phyloP scores from a whole-genome alignment of 1,140 invertebrate species.

The Ceratosolen solmsi region DNA sequence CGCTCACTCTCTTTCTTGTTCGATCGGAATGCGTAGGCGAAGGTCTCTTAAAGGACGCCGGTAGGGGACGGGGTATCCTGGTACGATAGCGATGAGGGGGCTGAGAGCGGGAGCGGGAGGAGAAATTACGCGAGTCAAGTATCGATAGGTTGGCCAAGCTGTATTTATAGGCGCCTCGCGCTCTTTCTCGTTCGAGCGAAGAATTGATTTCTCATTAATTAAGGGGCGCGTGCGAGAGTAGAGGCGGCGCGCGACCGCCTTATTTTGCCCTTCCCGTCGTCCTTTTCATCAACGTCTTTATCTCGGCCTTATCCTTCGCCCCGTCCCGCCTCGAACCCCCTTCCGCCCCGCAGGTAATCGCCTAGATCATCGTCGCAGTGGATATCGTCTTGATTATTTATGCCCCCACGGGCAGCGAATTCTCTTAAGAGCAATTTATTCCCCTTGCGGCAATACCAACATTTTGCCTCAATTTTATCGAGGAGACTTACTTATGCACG shows the following conservation, averaged over 20 bases:
- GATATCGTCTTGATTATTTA: constrained; percentile 48
- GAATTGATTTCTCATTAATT: constrained; percentile 71
- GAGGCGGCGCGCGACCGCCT: constrained; percentile 32
- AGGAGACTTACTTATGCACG: background rate
- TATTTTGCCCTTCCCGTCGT: background rate
- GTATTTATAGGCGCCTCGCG: background rate
- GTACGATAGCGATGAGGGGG: background rate
- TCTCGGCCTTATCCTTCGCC: background rate
- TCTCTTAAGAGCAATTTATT: constrained; percentile 8
- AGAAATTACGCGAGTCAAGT: constrained; percentile 33
- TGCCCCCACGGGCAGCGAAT: constrained; percentile 12
- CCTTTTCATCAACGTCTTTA: background rate
- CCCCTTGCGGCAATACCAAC: background rate
- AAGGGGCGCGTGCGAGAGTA: constrained; percentile 2
- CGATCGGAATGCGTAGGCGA: too few species aligned
- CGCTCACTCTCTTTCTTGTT: too few species aligned
- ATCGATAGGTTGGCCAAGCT: background rate
- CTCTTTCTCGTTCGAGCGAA: constrained; percentile 52
- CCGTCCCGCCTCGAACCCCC: background rate
- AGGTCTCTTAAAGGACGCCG: too few species aligned
- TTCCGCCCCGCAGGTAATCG: background rate
- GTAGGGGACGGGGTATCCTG: too few species aligned
- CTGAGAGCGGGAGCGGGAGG: background rate
- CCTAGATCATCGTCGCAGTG: background rate
- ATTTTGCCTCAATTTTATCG: constrained; percentile 5